Evolutionary conservation across 2,113 vertebrate species (phyloP), one percentile per base, ranked within the genome.

Genomic region (Sitta europaea): DNA sequence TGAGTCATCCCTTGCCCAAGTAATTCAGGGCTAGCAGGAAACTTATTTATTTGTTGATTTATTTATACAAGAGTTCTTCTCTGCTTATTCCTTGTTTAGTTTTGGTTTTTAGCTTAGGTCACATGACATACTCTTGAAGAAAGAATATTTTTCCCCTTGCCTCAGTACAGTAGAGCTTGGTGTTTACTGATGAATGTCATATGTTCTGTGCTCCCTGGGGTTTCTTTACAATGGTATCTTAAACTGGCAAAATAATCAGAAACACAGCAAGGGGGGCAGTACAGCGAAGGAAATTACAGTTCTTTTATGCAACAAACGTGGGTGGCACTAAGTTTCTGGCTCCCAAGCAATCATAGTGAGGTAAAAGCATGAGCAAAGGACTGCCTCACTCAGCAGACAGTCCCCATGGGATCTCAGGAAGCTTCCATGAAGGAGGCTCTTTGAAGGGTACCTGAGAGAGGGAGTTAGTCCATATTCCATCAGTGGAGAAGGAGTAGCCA

Each of bases 231-330:
- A 51, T 65, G 53, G 40, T 92, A 72, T 90, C 90, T 96, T 90
- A 93, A 95, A 93, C 89, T 71, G 88, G 86, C 68, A 94, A 92
- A 96, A 93, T 94, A 95, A 96, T 96, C 80, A 97, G 94, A 94
- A 96, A 74, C 84, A 68, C 81, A 96, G 92, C 88, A 94, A 95
- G 85, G 57, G 79, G 43, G 45, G 66, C 40, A 92, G n/a, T 29
- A 81, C 75, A 90, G 78, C 0, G 0, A 75, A 94, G 71, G 75
- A 75, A 90, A 97, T 89, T 76, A 50, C 33, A 53, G 71, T 71
- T 93, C 36, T 61, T 92, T 94, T 92, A 86, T 86, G 90, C 45
- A 58, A 80, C 59, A 90, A 80, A 51, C 0, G 31, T 90, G 65
- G 86, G 92, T 77, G 85, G 78, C 47, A 88, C 72, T 74, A 93